phyloP scores from a whole-genome alignment of 2,888 invertebrate genomes.

The Hyposoter dolosus region DNA sequence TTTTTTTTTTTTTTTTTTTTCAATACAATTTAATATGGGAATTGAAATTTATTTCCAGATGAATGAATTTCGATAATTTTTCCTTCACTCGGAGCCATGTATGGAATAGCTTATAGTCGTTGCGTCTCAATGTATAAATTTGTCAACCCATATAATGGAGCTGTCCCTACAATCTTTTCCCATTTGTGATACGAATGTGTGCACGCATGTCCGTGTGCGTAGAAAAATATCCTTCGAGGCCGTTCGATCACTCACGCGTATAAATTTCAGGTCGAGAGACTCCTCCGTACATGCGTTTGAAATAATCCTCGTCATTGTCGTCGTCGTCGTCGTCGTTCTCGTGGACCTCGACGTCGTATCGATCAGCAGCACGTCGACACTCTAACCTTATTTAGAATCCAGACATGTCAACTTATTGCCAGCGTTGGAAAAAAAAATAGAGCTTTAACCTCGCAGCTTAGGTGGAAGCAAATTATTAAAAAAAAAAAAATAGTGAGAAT shows the following conservation, averaged over 20 bases:
- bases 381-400: constrained; percentile 54
- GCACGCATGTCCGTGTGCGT: neutral
- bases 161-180: constrained; percentile 18
- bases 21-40: neutral
- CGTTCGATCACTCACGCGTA: constrained; percentile 53
- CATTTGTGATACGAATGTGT: neutral
- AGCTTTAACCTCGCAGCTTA: neutral
- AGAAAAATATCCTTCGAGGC: constrained; percentile 43
- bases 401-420: constrained; percentile 10
- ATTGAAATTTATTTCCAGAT: constrained; percentile 22
- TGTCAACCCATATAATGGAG: constrained; percentile 15
- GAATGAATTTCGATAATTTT: neutral
- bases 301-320: constrained; percentile 38
- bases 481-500: neutral
- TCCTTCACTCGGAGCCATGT: neutral
- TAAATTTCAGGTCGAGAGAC: constrained; percentile 21
- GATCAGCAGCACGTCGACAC: constrained; percentile 31
- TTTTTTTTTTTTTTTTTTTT: neutral
- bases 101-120: neutral
- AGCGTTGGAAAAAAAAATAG: constrained; percentile 34
- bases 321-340: constrained; percentile 2
- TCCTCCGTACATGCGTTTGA: constrained; percentile 39
- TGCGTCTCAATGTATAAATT: constrained; percentile 29
- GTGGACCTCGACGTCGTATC: constrained; percentile 10
- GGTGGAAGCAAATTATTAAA: neutral